Evolutionary conservation across 2,888 invertebrate species (phyloP).

Genomic region (Galerucella calmariensis): DNA sequence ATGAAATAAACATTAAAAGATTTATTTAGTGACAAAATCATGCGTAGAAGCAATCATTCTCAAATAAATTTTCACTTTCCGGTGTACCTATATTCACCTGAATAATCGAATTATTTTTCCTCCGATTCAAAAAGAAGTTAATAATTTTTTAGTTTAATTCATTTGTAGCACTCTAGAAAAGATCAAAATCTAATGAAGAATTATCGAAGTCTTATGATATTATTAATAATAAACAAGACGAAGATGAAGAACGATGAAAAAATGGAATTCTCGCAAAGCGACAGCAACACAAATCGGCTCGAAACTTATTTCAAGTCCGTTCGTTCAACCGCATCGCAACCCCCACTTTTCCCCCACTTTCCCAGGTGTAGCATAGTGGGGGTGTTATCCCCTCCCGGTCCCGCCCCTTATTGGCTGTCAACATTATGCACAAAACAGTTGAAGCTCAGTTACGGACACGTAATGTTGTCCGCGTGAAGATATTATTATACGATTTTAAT

Average conservation of each 20-base stretch:
- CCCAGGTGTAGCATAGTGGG: constrained; percentile 60
- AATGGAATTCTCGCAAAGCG: constrained; percentile 60
- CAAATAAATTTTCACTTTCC: no score
- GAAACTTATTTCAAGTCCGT: constrained; percentile 64
- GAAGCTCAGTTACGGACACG: constrained; percentile 64
- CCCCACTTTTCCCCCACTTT: constrained; percentile 53
- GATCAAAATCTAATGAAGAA: not conserved
- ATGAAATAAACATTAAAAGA: no score
- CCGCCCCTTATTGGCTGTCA: constrained; percentile 66
- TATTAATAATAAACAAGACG: constrained; percentile 17
- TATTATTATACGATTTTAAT: constrained; percentile 59
- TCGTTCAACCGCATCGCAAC: constrained; percentile 62
- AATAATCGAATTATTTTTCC: no score
- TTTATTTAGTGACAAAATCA: no score
- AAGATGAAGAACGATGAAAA: constrained; percentile 30
- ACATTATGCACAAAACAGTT: constrained; percentile 66
- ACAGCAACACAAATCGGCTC: constrained; percentile 52
- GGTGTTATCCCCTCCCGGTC: constrained; percentile 63
- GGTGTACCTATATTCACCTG: no score
- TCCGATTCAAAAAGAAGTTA: no score
- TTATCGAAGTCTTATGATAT: not conserved
- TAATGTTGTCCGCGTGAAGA: constrained; percentile 64
- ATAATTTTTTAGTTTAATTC: no score
- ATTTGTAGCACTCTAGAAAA: not conserved
- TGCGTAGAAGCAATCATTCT: no score